These are phyloP conservation scores for Sipunculus nudus DNA, from an alignment of 2,888 invertebrate species.

Conservation along the genomic window DNA sequence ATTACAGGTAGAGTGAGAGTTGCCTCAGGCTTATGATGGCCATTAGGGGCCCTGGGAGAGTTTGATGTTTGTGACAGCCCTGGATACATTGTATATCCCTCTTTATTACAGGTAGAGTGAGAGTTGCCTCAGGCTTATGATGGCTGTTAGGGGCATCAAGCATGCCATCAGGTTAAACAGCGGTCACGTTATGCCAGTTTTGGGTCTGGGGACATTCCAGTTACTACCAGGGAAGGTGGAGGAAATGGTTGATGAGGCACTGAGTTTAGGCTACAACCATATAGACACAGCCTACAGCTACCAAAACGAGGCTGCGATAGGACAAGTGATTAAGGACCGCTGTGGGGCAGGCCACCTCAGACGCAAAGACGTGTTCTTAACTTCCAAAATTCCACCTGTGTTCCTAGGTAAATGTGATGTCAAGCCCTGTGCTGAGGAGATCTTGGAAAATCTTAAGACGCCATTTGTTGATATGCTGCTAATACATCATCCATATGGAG, in stretches of 20 bases:
- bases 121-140: too few relatives aligned
- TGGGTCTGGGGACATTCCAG: constrained; percentile 10
- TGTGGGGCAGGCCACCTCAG: not conserved
- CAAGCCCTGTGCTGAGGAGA: not conserved
- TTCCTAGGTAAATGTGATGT: not conserved
- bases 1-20: too few relatives aligned
- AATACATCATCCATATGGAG: constrained; percentile 3
- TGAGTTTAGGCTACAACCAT: constrained; percentile 14
- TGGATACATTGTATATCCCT: too few relatives aligned
- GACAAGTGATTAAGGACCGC: not conserved
- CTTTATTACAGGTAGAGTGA: too few relatives aligned
- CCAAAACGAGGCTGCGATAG: constrained; percentile 7
- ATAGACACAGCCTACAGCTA: constrained; percentile 11
- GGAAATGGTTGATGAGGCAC: constrained; percentile 6
- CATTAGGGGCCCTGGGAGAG: too few relatives aligned
- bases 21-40: too few relatives aligned
- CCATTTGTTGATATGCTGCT: constrained; percentile 10
- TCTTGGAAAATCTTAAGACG: constrained; percentile 2
- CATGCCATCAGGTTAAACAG: not conserved
- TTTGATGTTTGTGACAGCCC: too few relatives aligned
- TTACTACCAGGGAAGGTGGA: not conserved
- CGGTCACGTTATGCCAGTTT: constrained; percentile 12
- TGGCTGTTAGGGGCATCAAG: too few relatives aligned
- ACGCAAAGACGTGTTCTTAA: constrained; percentile 12
- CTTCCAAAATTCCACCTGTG: constrained; percentile 7